phyloP scores from a whole-genome alignment of 2,888 invertebrate species.

The Endotricha flammealis region DNA sequence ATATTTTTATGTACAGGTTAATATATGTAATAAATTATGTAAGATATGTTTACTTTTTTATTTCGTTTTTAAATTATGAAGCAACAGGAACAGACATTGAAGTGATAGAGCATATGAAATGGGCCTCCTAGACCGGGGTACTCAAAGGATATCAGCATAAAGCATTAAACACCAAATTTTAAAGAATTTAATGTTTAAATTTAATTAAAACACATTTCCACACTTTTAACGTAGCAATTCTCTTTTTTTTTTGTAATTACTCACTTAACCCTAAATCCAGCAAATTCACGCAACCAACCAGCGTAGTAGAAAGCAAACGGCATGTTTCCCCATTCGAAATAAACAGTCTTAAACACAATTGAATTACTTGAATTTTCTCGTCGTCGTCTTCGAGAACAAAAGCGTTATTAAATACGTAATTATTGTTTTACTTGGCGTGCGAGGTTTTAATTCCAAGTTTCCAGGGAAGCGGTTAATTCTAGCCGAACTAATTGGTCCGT shows the following conservation, averaged over 20 bases:
- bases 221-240: too few species aligned
- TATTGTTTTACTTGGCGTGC: conserved; percentile 76
- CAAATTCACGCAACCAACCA: conserved; percentile 33
- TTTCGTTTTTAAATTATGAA: too few species aligned
- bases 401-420: conserved; percentile 78
- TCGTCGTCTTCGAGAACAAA: conserved; percentile 67
- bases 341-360: conserved; percentile 75
- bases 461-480: conserved; percentile 71
- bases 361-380: conserved; percentile 77
- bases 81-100: too few species aligned
- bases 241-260: neutral
- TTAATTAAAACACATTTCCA: too few species aligned
- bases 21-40: too few species aligned
- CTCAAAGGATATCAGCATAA: too few species aligned
- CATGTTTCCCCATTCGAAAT: conserved; percentile 59
- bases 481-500: conserved; percentile 75
- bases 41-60: too few species aligned
- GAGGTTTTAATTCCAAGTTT: conserved; percentile 56
- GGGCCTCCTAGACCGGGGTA: too few species aligned
- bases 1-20: too few species aligned
- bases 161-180: too few species aligned
- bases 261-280: conserved; percentile 18
- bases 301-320: conserved; percentile 59
- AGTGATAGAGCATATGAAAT: too few species aligned
- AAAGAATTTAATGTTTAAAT: too few species aligned